These are phyloP conservation scores for Triops longicaudatus DNA, from an alignment of 1,140 invertebrate species.

Conservation along the genomic window DNA sequence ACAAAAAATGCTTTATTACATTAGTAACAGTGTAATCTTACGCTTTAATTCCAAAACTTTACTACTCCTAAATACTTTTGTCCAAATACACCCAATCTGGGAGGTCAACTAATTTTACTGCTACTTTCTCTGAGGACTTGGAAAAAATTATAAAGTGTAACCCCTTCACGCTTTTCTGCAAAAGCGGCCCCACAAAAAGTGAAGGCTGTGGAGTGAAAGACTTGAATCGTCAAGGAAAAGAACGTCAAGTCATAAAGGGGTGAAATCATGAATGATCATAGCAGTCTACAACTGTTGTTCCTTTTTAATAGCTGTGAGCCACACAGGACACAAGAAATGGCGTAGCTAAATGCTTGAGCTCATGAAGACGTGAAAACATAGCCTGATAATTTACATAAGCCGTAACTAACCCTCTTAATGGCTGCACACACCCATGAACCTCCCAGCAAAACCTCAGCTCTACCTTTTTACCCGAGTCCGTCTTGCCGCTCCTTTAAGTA, in stretches of 20 bases:
- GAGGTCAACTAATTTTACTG: not conserved
- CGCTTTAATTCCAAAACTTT: not conserved
- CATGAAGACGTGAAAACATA: conserved; percentile 12
- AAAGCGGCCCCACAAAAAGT: not conserved
- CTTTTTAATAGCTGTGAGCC: not conserved
- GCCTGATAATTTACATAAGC: conserved; percentile 7
- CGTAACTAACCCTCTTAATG: conserved; percentile 1
- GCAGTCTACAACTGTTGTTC: not conserved
- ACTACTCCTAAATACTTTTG: not conserved
- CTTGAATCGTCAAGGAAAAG: not conserved
- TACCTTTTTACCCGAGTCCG: not conserved
- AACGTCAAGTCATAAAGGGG: not conserved
- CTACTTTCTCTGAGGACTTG: not conserved
- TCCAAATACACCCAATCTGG: not conserved
- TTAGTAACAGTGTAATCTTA: conserved; percentile 8
- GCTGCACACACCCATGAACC: conserved; percentile 9
- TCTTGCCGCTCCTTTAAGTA: not conserved
- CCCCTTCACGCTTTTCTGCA: conserved; percentile 1
- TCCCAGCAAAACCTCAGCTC: not conserved
- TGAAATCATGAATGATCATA: not conserved
- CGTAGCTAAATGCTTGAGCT: not conserved
- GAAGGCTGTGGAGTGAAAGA: not conserved
- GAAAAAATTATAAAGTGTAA: not conserved
- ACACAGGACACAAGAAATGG: conserved; percentile 14
- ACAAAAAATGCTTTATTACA: not conserved